Conservation (phyloP, 2,113 vertebrate genomes). For the Cynopterus brachyotis region DNA sequence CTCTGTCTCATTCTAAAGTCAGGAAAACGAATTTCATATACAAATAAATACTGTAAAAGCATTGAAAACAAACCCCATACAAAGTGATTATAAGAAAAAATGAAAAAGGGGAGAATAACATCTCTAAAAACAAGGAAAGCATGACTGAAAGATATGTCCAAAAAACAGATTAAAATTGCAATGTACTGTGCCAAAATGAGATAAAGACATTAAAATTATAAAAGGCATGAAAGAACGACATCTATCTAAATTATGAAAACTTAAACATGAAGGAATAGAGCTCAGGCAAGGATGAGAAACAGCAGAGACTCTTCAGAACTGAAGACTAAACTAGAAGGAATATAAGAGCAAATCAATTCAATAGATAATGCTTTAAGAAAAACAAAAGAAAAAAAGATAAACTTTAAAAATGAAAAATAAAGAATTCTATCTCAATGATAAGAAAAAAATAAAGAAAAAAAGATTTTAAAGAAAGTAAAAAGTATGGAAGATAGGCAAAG, state of each 20-base stretch:
- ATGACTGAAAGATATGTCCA: not conserved
- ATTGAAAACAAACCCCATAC: not conserved
- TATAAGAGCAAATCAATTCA: not conserved
- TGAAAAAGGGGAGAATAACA: not conserved
- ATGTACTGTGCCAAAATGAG: not conserved
- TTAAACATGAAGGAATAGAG: not conserved
- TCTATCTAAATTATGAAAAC: not conserved
- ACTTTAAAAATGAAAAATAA: not conserved
- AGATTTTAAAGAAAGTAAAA: not conserved
- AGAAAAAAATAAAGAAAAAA: not conserved
- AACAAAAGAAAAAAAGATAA: not conserved
- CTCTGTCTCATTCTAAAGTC: not conserved
- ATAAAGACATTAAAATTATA: not conserved
- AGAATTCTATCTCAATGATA: not conserved
- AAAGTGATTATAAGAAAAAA: not conserved
- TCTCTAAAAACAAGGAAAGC: not conserved
- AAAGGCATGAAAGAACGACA: not conserved
- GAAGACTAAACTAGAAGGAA: not conserved
- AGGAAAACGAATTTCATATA: constrained; percentile 27
- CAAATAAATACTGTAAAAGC: not conserved
- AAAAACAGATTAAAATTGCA: constrained; percentile 9
- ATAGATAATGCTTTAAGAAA: not conserved
- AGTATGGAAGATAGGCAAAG: not conserved
- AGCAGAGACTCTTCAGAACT: not conserved
- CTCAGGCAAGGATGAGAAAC: not conserved